A percentile compares a stretch with the other conserved stretches of the same genome.
Evolutionary conservation across 2,797 vertebrate species (phyloP).

Genomic region (Glyptemys insculpta): DNA sequence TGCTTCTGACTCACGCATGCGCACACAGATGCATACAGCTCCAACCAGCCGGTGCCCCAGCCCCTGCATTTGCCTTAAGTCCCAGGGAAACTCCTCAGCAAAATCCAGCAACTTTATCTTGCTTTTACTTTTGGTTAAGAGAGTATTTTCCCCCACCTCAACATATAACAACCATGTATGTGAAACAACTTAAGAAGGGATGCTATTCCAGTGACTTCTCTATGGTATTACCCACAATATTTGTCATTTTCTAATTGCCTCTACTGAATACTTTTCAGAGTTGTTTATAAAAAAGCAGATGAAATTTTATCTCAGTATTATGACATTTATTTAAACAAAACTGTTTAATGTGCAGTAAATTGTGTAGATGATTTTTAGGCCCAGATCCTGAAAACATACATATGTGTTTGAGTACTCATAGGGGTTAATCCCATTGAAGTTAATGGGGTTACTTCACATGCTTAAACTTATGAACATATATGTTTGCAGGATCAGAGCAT

Average conservation of each 20-base stretch:
- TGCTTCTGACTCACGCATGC: neutral
- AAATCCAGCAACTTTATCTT: no score
- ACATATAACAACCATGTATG: no score
- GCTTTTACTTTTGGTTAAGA: no score
- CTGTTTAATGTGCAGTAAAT: neutral
- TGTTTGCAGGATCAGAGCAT: neutral
- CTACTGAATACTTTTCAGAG: neutral
- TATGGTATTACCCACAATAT: neutral
- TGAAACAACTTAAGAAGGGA: no score
- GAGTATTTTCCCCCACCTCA: no score
- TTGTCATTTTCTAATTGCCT: neutral
- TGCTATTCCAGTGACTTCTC: neutral
- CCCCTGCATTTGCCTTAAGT: no score
- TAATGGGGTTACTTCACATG: neutral
- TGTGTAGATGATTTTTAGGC: no score
- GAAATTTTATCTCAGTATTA: neutral
- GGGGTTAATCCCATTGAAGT: neutral
- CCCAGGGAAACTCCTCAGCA: no score
- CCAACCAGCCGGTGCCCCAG: no score
- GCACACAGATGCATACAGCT: no score
- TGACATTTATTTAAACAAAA: neutral
- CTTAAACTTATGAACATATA: neutral
- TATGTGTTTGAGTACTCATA: neutral
- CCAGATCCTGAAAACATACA: neutral
- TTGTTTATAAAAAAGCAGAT: neutral